phyloP scores from a whole-genome alignment of 2,888 invertebrate species.

The Conomelus anceps region DNA sequence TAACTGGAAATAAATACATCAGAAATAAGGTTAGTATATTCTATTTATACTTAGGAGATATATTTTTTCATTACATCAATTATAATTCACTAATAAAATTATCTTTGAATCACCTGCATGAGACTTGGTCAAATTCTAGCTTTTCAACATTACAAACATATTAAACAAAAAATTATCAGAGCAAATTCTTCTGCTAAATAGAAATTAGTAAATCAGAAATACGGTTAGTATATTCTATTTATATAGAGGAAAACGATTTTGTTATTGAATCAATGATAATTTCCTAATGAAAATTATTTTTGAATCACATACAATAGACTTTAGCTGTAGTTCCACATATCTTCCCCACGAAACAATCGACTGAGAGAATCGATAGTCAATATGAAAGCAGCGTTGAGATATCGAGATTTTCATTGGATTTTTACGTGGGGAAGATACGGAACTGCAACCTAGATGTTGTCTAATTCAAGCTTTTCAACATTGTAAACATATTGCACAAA shows the following conservation, averaged over 20 bases:
- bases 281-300: too few relatives aligned
- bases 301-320: too few relatives aligned
- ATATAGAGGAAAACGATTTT: neutral
- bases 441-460: too few relatives aligned
- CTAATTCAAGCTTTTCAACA: neutral
- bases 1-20: constrained; percentile 50
- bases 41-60: neutral
- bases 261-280: neutral
- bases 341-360: too few relatives aligned
- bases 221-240: neutral
- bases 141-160: neutral
- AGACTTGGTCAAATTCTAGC: too few relatives aligned
- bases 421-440: too few relatives aligned
- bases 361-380: too few relatives aligned
- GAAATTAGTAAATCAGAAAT: constrained; percentile 30
- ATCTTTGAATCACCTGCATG: too few relatives aligned
- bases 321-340: too few relatives aligned
- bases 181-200: constrained; percentile 90
- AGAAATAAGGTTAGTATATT: neutral
- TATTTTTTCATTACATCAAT: neutral
- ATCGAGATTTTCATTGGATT: too few relatives aligned
- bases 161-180: constrained; percentile 41
- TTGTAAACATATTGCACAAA: neutral
- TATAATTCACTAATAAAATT: too few relatives aligned
- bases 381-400: too few relatives aligned